Base-by-base conservation (phyloP, 2,797 vertebrate genomes). In the Galaxias olidus region DNA sequence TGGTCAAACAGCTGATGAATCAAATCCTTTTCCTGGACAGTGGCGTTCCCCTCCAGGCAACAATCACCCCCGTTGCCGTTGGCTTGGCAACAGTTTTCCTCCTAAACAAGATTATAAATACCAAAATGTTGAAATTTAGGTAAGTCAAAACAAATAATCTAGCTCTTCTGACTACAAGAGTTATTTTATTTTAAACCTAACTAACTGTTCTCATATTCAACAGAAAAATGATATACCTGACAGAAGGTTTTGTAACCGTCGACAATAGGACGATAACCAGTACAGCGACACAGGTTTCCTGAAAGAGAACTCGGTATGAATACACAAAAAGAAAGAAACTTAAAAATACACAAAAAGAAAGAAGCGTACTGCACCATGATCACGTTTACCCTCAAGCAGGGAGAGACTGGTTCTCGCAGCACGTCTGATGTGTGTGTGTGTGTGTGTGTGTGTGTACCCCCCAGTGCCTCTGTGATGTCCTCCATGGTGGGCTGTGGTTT, bases 241-340 rank as follows among this genome's bases (percentile, higher is more conserved):
- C 90, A 90, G 74, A 93, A 30, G 30, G 30, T 30, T 68, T 79
- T 84, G 75, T 72, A 93, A 71, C 88, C 90, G 4, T 93, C 90
- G 1, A 93, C 13, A 8, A 93, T 93, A 17, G 90, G 87, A 1
- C 90, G 87, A 66, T 93, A 93, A 8, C 91, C 91, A 0, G 91
- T 93, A 7, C 91, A 93, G 1, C 91, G 87, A 61, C 92, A 93
- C 69, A 93, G 69, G 53, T 93, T 93, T 45, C 92, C 92, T 92
- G 71, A 54, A 61, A 62, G 67, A 14, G 46, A 54, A 63, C 64
- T 41, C 4, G 4, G 41, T 14, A 48, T 11, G 8, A 58, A 10
- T 54, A 41, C n/a, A 51, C n/a, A 19, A n/a, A 17, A 14, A 41
- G 30, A 17, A 13, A 45, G 17, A 1, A 13, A 17, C 50, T 17